Percentiles rank a stretch among this genome's conserved stretches.
Evolutionary conservation across 2,888 invertebrate genomes (phyloP).

Genomic region (Drosophila birchii): DNA sequence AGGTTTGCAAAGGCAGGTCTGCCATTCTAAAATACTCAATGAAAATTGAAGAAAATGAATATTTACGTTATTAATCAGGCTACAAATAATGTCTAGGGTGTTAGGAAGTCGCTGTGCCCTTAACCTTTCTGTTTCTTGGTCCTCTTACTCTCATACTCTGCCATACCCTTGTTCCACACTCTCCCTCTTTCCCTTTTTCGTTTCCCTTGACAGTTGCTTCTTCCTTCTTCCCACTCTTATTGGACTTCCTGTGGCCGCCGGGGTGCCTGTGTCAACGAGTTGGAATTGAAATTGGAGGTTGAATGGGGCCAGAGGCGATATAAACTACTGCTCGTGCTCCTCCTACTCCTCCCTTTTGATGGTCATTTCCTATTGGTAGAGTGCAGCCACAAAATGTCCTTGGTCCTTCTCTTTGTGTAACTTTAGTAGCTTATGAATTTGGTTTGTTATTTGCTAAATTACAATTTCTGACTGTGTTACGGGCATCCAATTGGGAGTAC

Average conservation of each 20-base stretch:
- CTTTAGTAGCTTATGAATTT: conserved; percentile 13
- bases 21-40: too few species aligned
- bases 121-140: background rate
- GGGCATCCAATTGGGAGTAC: conserved; percentile 14
- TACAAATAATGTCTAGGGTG: background rate
- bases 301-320: background rate
- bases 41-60: background rate
- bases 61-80: background rate
- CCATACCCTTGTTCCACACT: background rate
- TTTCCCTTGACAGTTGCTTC: conserved; percentile 6
- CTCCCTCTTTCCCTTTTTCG: background rate
- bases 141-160: background rate
- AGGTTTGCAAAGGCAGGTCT: too few species aligned
- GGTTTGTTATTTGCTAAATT: conserved; percentile 12
- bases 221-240: conserved; percentile 5
- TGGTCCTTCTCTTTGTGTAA: conserved; percentile 3
- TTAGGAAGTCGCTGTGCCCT: too few species aligned
- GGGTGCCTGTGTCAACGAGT: conserved; percentile 8
- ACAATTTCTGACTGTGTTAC: conserved; percentile 3
- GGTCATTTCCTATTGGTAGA: conserved; percentile 2
- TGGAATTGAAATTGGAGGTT: conserved; percentile 9
- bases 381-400: conserved; percentile 8
- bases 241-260: conserved; percentile 8
- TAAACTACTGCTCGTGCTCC: background rate
- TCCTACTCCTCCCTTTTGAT: background rate